These are phyloP conservation scores for Podarcis cretensis DNA, from an alignment of 2,113 vertebrate species.

Conservation along the genomic window DNA sequence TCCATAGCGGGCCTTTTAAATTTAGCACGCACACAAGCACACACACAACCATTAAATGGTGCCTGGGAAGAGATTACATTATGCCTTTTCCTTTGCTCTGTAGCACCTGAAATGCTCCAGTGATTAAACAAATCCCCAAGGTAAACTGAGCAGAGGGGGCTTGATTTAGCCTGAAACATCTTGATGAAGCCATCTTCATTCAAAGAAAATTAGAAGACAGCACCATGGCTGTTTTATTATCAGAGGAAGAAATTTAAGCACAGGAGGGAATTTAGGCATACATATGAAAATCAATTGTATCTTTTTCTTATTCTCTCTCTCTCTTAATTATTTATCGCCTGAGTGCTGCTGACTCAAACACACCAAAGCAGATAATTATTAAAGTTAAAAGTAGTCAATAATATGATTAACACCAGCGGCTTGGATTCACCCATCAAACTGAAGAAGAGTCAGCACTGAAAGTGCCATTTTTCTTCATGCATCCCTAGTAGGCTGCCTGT, in stretches of 20 bases:
- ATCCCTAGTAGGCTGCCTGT: neutral
- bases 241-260: slow-evolving; percentile 36
- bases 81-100: slow-evolving; percentile 17
- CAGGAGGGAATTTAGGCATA: slow-evolving; percentile 22
- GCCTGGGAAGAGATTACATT: slow-evolving; percentile 50
- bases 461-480: slow-evolving; percentile 14
- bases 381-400: slow-evolving; percentile 23
- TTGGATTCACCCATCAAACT: neutral
- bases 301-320: slow-evolving; percentile 29
- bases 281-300: slow-evolving; percentile 31
- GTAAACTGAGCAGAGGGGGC: slow-evolving; percentile 15
- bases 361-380: slow-evolving; percentile 30
- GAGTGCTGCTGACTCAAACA: slow-evolving; percentile 8
- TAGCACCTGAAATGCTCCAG: slow-evolving; percentile 19
- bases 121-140: slow-evolving; percentile 17
- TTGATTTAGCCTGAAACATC: slow-evolving; percentile 36
- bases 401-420: slow-evolving; percentile 5
- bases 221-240: slow-evolving; percentile 15
- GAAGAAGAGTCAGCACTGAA: neutral
- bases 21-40: neutral
- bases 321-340: slow-evolving; percentile 18
- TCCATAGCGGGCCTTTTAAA: neutral
- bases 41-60: slow-evolving; percentile 1
- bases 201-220: slow-evolving; percentile 31
- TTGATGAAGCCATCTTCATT: slow-evolving; percentile 48